A percentile compares a stretch with the other conserved stretches of the same genome.
These are phyloP conservation scores for Phaenicophaeus curvirostris DNA, from an alignment of 2,797 vertebrate species.

Conservation along the genomic window DNA sequence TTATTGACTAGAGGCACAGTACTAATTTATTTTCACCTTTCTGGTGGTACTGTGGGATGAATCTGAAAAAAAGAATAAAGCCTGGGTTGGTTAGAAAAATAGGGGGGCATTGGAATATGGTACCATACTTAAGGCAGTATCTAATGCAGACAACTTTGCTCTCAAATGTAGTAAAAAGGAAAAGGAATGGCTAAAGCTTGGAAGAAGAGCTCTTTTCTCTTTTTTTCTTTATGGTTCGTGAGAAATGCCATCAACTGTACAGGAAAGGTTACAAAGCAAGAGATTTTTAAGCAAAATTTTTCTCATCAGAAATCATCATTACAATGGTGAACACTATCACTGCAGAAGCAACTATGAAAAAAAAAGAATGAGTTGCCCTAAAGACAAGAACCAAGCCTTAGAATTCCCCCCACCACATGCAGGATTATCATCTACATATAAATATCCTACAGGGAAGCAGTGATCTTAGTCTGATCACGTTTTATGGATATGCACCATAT, in stretches of 20 bases:
- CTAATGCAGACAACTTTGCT: background rate
- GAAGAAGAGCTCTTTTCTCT: background rate
- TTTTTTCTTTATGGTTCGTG: background rate
- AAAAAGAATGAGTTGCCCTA: background rate
- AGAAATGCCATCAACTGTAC: background rate
- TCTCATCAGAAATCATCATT: background rate
- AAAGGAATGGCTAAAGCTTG: background rate
- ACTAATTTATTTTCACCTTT: background rate
- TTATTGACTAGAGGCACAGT: background rate
- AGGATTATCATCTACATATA: background rate
- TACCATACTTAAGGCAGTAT: background rate
- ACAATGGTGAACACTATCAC: background rate
- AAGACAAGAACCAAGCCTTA: background rate
- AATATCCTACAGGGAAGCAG: background rate
- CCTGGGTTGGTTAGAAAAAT: background rate
- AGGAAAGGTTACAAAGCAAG: background rate
- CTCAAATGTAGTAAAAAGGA: background rate
- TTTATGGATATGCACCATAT: background rate
- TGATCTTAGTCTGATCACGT: background rate
- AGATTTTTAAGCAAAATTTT: background rate
- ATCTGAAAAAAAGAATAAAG: background rate
- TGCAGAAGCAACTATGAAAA: background rate
- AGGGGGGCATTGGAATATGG: rapidly evolving
- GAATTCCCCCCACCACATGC: background rate
- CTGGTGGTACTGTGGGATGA: background rate